Conservation (phyloP, 2,797 vertebrate species). For the Hemibagrus guttatus region DNA sequence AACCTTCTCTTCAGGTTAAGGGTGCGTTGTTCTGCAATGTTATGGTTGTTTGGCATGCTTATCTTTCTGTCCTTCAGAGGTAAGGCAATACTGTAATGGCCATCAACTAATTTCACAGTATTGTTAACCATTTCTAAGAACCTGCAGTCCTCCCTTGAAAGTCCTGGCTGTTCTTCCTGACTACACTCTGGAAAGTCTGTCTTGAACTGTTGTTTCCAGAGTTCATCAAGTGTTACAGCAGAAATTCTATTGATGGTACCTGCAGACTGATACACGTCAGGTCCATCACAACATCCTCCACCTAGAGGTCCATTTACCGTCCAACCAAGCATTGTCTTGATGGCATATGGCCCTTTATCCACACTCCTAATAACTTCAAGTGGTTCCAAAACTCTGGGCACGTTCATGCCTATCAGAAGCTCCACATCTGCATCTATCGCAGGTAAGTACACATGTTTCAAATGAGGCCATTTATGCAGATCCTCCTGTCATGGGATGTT, state of each 20-base stretch:
- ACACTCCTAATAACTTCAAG: slow-evolving; percentile 14
- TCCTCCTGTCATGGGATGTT: slow-evolving; percentile 49
- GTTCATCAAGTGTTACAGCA: slow-evolving; percentile 21
- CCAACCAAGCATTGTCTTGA: slow-evolving; percentile 43
- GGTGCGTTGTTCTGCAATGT: no score
- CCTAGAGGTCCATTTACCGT: slow-evolving; percentile 26
- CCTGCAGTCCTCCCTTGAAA: no score
- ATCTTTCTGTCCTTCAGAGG: no score
- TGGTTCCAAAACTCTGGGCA: slow-evolving; percentile 30
- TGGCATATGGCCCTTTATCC: slow-evolving; percentile 12
- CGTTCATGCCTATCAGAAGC: slow-evolving; percentile 29
- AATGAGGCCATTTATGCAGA: slow-evolving; percentile 37
- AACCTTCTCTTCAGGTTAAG: no score
- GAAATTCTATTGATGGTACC: no score
- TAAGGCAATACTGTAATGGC: no score
- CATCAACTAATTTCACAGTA: no score
- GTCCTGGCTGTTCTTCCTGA: slow-evolving; percentile 9
- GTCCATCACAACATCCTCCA: background rate
- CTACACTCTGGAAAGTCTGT: slow-evolving; percentile 31
- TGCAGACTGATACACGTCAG: background rate
- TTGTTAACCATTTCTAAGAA: no score
- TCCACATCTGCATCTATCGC: slow-evolving; percentile 14
- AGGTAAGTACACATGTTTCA: slow-evolving; percentile 32
- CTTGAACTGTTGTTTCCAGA: slow-evolving; percentile 28
- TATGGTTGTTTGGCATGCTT: no score